phyloP scores from a whole-genome alignment of 2,113 vertebrate species.

The Bufo bufo region DNA sequence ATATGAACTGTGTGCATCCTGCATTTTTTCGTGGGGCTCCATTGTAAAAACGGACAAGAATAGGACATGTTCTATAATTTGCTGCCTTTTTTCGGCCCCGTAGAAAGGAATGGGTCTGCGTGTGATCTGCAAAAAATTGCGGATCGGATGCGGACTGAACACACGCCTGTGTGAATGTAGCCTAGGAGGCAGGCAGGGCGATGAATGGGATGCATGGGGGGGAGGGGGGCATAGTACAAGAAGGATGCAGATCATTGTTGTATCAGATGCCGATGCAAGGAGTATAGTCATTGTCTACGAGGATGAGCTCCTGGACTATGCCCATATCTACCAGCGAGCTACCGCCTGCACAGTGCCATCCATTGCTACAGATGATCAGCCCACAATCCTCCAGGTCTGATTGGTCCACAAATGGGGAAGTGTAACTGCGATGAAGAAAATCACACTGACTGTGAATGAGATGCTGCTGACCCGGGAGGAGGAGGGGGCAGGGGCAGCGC shows the following conservation, averaged over 20 bases:
- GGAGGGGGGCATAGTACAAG: background rate
- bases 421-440: conserved; percentile 39
- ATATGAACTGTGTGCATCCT: too few relatives aligned
- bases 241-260: background rate
- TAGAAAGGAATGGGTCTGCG: too few relatives aligned
- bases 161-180: too few relatives aligned
- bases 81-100: too few relatives aligned
- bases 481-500: background rate
- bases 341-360: conserved; percentile 20
- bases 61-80: too few relatives aligned
- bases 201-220: too few relatives aligned
- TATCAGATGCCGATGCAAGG: background rate
- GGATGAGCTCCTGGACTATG: background rate
- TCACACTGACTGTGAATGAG: conserved; percentile 20
- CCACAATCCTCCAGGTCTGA: conserved; percentile 42
- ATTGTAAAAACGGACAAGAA: too few relatives aligned
- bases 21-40: too few relatives aligned
- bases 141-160: too few relatives aligned
- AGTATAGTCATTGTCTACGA: background rate
- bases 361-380: conserved; percentile 45
- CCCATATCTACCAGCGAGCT: background rate
- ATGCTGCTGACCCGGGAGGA: background rate
- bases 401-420: conserved; percentile 49
- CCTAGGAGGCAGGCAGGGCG: too few relatives aligned
- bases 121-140: too few relatives aligned